Conservation (phyloP, 2,113 vertebrate species). For the Proterorhinus semilunaris region DNA sequence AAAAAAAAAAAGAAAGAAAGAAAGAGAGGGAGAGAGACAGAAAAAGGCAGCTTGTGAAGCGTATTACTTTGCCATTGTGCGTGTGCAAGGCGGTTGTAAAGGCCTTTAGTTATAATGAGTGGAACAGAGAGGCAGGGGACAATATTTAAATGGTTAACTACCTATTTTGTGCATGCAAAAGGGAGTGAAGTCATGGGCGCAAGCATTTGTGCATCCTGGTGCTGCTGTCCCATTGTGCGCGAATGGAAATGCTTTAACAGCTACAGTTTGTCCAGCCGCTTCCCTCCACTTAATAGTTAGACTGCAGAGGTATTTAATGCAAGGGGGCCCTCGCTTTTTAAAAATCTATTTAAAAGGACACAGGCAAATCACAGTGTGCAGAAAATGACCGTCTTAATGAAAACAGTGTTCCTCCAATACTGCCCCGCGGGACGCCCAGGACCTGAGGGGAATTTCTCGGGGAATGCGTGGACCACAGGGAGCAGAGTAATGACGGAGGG, state of each 20-base stretch:
- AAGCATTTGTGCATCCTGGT: constrained; percentile 36
- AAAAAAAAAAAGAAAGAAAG: background rate
- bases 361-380: constrained; percentile 69
- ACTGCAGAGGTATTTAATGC: constrained; percentile 67
- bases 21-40: constrained; percentile 36
- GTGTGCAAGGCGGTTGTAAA: background rate
- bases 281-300: constrained; percentile 69
- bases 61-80: constrained; percentile 1
- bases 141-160: constrained; percentile 43
- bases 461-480: constrained; percentile 66
- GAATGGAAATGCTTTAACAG: constrained; percentile 68
- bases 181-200: constrained; percentile 20
- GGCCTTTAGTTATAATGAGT: constrained; percentile 28
- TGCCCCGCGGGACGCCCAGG: constrained; percentile 43
- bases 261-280: constrained; percentile 51
- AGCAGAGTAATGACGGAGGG: constrained; percentile 67
- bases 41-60: background rate
- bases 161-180: constrained; percentile 29
- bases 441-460: constrained; percentile 52
- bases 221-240: constrained; percentile 53
- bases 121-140: constrained; percentile 32
- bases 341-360: constrained; percentile 69
- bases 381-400: constrained; percentile 75
- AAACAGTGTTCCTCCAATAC: constrained; percentile 62
- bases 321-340: constrained; percentile 60